Evolutionary conservation across 2,113 vertebrate genomes (phyloP).

Genomic region (Phaetusa simplex): DNA sequence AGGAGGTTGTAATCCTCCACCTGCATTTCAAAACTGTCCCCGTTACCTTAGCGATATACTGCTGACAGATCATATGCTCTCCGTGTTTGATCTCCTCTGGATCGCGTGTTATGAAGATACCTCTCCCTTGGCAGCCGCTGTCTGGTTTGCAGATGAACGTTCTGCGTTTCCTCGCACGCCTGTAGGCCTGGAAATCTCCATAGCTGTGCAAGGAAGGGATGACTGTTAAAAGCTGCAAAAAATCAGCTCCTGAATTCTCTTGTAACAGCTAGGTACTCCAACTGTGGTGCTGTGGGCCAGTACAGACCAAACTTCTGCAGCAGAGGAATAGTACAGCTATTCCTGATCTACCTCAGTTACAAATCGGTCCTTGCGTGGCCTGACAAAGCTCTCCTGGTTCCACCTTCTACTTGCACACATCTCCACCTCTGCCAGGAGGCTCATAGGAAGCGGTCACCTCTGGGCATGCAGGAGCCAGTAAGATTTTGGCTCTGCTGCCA

Average conservation of each 20-base stretch:
- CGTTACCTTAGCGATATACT: constrained; percentile 78
- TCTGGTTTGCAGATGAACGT: constrained; percentile 81
- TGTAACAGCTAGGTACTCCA: background rate
- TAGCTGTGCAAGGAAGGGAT: constrained; percentile 59
- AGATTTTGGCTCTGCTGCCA: background rate
- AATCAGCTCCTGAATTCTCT: background rate
- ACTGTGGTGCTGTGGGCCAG: background rate
- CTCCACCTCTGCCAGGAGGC: background rate
- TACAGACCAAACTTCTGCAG: background rate
- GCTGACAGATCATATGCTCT: constrained; percentile 80
- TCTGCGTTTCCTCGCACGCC: constrained; percentile 45
- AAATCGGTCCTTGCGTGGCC: fast-evolving
- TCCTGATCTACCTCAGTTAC: background rate
- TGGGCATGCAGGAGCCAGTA: background rate
- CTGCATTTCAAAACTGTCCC: fast-evolving
- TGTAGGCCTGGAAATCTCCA: constrained; percentile 73
- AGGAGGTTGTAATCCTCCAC: background rate
- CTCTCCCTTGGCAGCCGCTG: constrained; percentile 76
- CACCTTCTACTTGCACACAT: background rate
- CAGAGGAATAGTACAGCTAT: fast-evolving
- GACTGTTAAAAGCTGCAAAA: background rate
- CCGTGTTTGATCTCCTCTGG: constrained; percentile 71
- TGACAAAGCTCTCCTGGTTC: background rate
- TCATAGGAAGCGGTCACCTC: fast-evolving
- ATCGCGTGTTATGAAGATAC: constrained; percentile 78